phyloP scores from a whole-genome alignment of 2,888 invertebrate genomes.

The Cotesia congregata region DNA sequence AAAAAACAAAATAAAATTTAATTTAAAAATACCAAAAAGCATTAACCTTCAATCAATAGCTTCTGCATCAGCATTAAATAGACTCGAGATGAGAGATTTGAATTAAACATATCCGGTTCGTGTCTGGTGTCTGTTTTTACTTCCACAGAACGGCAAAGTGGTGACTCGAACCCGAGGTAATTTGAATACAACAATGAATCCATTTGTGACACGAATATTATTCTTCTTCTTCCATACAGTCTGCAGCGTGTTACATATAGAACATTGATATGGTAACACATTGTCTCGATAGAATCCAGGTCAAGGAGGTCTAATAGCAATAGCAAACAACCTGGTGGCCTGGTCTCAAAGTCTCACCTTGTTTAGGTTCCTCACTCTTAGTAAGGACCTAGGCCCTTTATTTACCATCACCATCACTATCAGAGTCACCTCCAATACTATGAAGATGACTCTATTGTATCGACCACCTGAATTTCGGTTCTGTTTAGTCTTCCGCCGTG shows the following conservation, averaged over 20 bases:
- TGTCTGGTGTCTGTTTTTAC: not conserved
- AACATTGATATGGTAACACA: not conserved
- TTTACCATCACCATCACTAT: not conserved
- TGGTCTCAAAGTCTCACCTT: constrained; percentile 12
- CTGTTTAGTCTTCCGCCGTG: not conserved
- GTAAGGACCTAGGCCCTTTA: no score
- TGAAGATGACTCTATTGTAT: constrained; percentile 20
- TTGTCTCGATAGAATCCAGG: constrained; percentile 33
- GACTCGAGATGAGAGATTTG: not conserved
- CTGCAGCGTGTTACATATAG: not conserved
- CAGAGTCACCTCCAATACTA: no score
- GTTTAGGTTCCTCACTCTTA: not conserved
- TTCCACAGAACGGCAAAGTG: not conserved
- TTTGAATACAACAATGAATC: constrained; percentile 8
- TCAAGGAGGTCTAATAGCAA: constrained; percentile 29
- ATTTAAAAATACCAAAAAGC: not conserved
- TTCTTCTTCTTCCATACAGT: not conserved
- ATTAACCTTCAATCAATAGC: not conserved
- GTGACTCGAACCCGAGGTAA: not conserved
- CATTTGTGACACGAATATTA: constrained; percentile 8
- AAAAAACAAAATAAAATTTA: no score
- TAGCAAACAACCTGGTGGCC: not conserved
- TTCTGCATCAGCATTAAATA: not conserved
- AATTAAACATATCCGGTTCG: constrained; percentile 5
- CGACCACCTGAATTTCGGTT: constrained; percentile 32